Base-by-base conservation (phyloP, 2,888 invertebrate species). In the Adelognathus sp. region DNA sequence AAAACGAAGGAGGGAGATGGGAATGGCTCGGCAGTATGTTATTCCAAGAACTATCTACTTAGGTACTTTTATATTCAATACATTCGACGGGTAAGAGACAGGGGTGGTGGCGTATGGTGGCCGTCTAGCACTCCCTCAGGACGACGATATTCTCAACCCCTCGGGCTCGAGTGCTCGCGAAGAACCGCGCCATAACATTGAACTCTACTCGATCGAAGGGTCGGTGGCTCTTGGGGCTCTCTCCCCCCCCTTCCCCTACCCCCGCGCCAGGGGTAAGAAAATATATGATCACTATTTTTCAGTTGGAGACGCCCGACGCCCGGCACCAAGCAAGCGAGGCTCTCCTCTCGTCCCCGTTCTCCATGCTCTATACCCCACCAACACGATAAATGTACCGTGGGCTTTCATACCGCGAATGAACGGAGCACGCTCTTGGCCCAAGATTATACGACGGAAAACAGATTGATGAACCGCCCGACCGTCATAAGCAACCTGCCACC, bases 21-120 rank as follows among this genome's bases (percentile, higher is more conserved):
- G 16, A 76, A 76, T 64, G 71, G 67, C 54, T 39, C 46, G n/a
- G 84, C 85, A 84, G 84, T 86, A 86, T 87, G 89, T 90, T 89
- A 90, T 89, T 88, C 85, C 79, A 79, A 81, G 86, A 85, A 88
- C 88, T 88, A 88, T 90, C 89, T 89, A 88, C 89, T 90, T 89
- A 87, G 87, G 82, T 88, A 84, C 90, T 90, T 89, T 90, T 90
- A 90, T 89, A 90, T 90, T 90, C 90, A 89, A 90, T 90, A 90
- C 89, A 88, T 88, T 88, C 82, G 88, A 71, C 86, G 83, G 81
- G 84, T 7, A 61, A 58, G 74, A 70, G 54, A 36, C 58, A 63
- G 24, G 36, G 63, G 71, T 21, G 74, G 71, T 21, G 74, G 77
- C 80, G 80, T 83, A 83, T 74, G 80, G 67, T 66, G 79, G 74